phyloP scores from a whole-genome alignment of 1,140 invertebrate species.

The Harlomillsia oculata region DNA sequence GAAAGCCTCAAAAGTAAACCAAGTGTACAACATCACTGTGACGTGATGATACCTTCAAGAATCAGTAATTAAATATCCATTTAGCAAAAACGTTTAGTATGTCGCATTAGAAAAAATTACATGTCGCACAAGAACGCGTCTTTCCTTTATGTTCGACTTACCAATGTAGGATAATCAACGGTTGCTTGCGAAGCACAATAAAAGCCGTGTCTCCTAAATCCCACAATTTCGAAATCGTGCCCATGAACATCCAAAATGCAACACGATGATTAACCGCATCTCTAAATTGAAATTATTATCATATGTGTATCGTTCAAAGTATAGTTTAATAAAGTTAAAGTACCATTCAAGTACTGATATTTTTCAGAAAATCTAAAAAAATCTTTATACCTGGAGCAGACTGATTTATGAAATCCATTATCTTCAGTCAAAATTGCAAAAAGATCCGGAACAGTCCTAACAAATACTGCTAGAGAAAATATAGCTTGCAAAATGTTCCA shows the following conservation, averaged over 20 bases:
- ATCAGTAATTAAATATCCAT: too few species aligned
- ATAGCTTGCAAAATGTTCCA: too few species aligned
- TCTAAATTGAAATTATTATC: too few species aligned
- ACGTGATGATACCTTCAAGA: conserved; percentile 72
- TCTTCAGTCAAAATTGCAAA: conserved; percentile 19
- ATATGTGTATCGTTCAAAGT: too few species aligned
- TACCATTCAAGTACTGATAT: too few species aligned
- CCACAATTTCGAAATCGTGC: conserved; percentile 46
- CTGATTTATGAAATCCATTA: conserved; percentile 16
- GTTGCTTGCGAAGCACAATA: conserved; percentile 50
- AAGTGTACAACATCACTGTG: conserved; percentile 83
- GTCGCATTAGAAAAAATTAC: too few species aligned
- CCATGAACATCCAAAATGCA: conserved; percentile 45
- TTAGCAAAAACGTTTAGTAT: too few species aligned
- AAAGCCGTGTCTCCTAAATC: conserved; percentile 40
- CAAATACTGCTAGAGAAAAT: conserved; percentile 72
- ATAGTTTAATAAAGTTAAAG: too few species aligned
- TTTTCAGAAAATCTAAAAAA: too few species aligned
- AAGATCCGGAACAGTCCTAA: conserved; percentile 26
- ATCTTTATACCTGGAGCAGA: conserved; percentile 25
- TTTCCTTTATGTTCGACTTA: conserved; percentile 1
- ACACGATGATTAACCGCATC: conserved; percentile 12
- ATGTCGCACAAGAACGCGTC: too few species aligned
- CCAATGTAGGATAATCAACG: conserved; percentile 49
- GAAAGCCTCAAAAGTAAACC: conserved; percentile 84